phyloP scores from a whole-genome alignment of 1,140 invertebrate genomes.

The Lepidurus apus region DNA sequence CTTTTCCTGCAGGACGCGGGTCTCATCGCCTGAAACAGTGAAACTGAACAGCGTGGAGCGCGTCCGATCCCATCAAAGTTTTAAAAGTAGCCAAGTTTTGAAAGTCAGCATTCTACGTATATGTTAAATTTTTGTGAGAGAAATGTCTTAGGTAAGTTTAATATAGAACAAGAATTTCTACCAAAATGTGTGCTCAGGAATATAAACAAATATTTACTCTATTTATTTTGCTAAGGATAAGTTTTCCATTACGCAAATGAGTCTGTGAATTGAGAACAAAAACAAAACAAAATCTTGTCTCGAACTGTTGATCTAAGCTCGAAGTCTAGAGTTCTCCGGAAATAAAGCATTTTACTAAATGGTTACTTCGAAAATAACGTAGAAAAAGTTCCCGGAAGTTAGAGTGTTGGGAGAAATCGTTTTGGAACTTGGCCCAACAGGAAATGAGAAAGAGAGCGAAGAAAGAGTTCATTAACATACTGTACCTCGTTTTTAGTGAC shows the following conservation, averaged over 20 bases:
- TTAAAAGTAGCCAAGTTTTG: too few relatives aligned
- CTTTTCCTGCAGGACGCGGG: too few relatives aligned
- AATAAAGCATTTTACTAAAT: background rate
- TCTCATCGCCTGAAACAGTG: too few relatives aligned
- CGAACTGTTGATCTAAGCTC: background rate
- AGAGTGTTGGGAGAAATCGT: background rate
- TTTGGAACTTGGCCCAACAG: background rate
- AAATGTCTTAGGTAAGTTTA: too few relatives aligned
- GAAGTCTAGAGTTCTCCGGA: background rate
- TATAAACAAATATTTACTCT: background rate
- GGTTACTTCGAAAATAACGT: background rate
- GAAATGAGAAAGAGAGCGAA: background rate
- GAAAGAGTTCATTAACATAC: slow-evolving; percentile 26
- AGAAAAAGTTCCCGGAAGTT: background rate
- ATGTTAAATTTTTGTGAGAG: too few relatives aligned
- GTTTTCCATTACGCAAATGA: background rate
- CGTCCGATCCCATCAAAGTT: too few relatives aligned
- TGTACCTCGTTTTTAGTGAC: slow-evolving; percentile 94
- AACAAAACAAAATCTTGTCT: background rate
- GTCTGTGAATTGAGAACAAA: background rate
- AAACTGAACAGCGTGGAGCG: too few relatives aligned
- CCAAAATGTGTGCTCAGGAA: too few relatives aligned
- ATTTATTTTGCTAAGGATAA: background rate
- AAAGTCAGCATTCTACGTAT: too few relatives aligned
- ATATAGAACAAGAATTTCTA: too few relatives aligned